These are phyloP conservation scores for Rissa tridactyla DNA, from an alignment of 2,113 vertebrate genomes.

Conservation along the genomic window DNA sequence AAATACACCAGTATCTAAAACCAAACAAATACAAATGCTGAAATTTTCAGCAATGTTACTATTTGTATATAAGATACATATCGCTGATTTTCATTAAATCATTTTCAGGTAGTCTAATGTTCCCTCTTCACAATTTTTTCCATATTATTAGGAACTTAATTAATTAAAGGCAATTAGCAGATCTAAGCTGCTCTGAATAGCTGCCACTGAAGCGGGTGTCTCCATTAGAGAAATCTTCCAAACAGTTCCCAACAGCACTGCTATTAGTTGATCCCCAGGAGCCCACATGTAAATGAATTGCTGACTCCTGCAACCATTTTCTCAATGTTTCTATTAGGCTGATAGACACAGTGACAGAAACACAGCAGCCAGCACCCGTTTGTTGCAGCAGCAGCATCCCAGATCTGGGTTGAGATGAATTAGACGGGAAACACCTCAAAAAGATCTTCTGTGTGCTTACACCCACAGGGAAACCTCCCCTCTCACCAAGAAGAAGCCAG, in stretches of 20 bases:
- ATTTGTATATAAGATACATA: background rate
- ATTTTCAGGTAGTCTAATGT: background rate
- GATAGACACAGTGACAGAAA: background rate
- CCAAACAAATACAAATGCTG: background rate
- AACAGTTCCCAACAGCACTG: background rate
- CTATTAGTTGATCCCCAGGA: background rate
- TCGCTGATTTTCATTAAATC: background rate
- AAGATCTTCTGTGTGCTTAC: background rate
- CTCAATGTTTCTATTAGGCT: background rate
- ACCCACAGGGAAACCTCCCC: background rate
- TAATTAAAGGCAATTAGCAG: constrained; percentile 28
- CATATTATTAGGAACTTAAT: background rate
- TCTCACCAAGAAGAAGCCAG: background rate
- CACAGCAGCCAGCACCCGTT: background rate
- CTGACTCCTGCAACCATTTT: background rate
- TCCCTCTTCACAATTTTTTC: background rate
- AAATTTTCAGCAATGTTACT: background rate
- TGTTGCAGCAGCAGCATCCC: background rate
- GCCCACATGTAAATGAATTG: background rate
- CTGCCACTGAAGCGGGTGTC: background rate
- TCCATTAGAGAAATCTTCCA: background rate
- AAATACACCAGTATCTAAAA: background rate
- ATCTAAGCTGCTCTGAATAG: background rate
- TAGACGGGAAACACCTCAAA: background rate
- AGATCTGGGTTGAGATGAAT: background rate